These are phyloP conservation scores for Drosophila quadrilineata DNA, from an alignment of 1,140 invertebrate genomes.

Conservation along the genomic window DNA sequence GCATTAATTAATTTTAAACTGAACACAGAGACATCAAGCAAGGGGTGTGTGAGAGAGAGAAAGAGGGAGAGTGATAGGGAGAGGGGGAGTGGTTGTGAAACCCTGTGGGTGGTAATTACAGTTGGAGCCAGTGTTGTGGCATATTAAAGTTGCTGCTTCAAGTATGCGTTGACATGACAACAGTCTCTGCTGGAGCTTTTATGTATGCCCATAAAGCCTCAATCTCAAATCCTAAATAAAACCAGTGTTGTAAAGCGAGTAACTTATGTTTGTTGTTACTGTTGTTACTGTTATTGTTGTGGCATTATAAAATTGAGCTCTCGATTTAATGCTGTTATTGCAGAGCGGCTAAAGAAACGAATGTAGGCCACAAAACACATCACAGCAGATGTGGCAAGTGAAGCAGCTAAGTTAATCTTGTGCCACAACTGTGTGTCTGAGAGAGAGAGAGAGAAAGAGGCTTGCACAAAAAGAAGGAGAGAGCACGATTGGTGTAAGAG, in stretches of 20 bases:
- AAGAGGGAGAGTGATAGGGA: background rate
- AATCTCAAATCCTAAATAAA: background rate
- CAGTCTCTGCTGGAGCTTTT: no score
- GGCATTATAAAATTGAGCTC: background rate
- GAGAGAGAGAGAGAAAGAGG: background rate
- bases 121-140: no score
- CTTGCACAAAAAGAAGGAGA: background rate
- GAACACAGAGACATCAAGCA: background rate
- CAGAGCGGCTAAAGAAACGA: background rate
- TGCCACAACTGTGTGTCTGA: conserved; percentile 7
- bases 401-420: conserved; percentile 26
- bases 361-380: conserved; percentile 15
- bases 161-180: no score
- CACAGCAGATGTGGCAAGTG: background rate
- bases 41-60: background rate
- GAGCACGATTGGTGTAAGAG: no score
- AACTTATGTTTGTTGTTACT: no score
- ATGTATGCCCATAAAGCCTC: no score
- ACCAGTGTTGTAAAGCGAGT: background rate
- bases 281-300: no score
- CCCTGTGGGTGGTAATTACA: background rate
- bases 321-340: conserved; percentile 8
- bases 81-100: background rate
- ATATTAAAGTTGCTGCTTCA: background rate
- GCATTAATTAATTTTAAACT: conserved; percentile 63